Percentiles rank a stretch among this genome's conserved stretches.
phyloP scores from a whole-genome alignment of 2,113 vertebrate species.

The Indri indri region DNA sequence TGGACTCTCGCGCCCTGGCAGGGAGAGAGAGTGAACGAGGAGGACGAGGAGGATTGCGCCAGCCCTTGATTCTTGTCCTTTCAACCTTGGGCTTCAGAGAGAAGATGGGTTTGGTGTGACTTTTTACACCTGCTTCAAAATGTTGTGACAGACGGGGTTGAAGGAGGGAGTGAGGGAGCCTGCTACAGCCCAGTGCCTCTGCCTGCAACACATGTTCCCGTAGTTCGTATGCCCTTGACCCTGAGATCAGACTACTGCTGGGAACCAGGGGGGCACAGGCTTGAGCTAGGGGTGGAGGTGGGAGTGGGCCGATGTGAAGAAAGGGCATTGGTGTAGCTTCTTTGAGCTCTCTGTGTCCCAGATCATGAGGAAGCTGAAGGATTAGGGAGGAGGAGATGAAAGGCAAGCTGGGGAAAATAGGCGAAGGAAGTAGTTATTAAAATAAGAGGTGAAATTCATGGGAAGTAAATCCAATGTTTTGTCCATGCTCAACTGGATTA shows the following conservation, averaged over 20 bases:
- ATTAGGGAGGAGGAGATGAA: conserved; percentile 56
- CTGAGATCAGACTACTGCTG: not conserved
- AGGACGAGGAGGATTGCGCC: not conserved
- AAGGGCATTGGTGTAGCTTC: not conserved
- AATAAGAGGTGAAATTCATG: conserved; percentile 35
- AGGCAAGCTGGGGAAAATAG: conserved; percentile 19
- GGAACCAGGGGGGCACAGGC: not conserved
- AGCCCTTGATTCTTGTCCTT: conserved; percentile 42
- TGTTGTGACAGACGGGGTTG: not conserved
- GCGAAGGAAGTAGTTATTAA: conserved; percentile 46
- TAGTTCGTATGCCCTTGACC: conserved; percentile 25
- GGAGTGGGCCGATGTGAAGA: not conserved
- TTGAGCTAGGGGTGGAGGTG: not conserved
- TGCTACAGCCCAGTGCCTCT: not conserved
- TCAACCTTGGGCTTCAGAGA: conserved; percentile 27
- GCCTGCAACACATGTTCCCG: conserved; percentile 7
- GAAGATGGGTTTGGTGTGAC: conserved; percentile 3
- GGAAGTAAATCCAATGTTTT: conserved; percentile 47
- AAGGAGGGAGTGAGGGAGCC: not conserved
- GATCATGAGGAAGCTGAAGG: not conserved
- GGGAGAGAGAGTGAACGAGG: not conserved
- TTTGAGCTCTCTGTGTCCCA: not conserved
- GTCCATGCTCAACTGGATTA: conserved; percentile 28
- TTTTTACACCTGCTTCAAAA: conserved; percentile 60
- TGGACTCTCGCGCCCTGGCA: not conserved